Conservation (phyloP, 2,113 vertebrate genomes). For the Myrmecobius fasciatus region DNA sequence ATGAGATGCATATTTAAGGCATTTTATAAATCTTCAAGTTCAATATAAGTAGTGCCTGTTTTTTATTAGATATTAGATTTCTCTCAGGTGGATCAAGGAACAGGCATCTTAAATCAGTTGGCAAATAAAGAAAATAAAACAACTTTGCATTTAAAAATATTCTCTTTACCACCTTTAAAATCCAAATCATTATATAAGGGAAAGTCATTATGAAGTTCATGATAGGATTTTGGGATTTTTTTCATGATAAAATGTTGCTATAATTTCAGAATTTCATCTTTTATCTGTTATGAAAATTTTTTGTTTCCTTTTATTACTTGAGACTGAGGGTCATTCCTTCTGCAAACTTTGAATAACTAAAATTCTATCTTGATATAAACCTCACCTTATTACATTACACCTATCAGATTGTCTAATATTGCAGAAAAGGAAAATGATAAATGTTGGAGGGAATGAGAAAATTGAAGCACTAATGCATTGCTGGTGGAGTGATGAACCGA, state of each 20-base stretch:
- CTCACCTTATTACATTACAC: background rate
- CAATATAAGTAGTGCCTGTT: background rate
- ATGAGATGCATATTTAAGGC: background rate
- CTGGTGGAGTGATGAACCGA: too few relatives aligned
- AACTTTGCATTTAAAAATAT: background rate
- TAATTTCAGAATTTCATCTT: background rate
- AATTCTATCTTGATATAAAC: background rate
- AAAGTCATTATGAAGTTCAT: background rate
- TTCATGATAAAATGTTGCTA: background rate
- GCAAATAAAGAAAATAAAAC: background rate
- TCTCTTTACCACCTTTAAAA: background rate
- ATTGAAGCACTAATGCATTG: too few relatives aligned
- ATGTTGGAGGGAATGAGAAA: too few relatives aligned
- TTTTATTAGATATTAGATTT: background rate
- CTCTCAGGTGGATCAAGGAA: background rate
- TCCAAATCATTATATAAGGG: background rate
- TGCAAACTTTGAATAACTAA: background rate
- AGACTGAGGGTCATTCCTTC: background rate
- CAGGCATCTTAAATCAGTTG: background rate
- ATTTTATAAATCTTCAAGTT: background rate
- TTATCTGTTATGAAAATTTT: background rate
- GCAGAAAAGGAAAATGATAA: too few relatives aligned
- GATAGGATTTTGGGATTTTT: background rate
- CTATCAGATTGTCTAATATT: too few relatives aligned
- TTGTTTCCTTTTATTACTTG: background rate